These are phyloP conservation scores for Phoxinus phoxinus DNA, from an alignment of 2,113 vertebrate species.

Conservation along the genomic window DNA sequence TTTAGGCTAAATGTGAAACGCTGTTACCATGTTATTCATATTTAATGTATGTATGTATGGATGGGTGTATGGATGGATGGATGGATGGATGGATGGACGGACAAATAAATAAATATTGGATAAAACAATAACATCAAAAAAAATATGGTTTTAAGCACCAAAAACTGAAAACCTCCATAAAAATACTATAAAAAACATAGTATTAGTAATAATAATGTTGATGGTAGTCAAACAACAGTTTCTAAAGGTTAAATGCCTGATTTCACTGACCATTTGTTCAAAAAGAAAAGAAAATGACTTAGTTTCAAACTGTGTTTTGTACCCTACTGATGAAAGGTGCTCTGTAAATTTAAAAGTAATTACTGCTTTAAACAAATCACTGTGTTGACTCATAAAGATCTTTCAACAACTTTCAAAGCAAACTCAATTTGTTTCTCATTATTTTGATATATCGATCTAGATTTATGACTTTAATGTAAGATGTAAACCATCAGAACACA, in stretches of 20 bases:
- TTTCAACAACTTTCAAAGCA: constrained; percentile 52
- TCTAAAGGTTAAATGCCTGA: neutral
- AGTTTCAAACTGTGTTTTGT: neutral
- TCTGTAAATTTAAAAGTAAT: constrained; percentile 1
- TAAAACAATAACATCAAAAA: too few species aligned
- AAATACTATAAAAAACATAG: too few species aligned
- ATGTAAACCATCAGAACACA: constrained; percentile 67
- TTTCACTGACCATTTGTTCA: neutral
- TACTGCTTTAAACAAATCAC: constrained; percentile 42
- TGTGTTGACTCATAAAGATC: neutral
- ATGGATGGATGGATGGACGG: too few species aligned
- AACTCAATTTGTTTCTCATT: constrained; percentile 69
- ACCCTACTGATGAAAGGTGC: neutral
- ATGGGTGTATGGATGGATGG: too few species aligned
- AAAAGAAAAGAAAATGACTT: neutral
- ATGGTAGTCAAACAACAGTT: neutral
- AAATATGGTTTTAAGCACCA: neutral
- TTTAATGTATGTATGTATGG: too few species aligned
- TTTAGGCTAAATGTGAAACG: neutral
- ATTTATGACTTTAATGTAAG: constrained; percentile 62
- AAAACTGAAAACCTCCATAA: neutral
- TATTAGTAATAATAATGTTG: neutral
- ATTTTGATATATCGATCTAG: constrained; percentile 67
- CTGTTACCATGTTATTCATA: neutral
- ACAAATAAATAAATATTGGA: too few species aligned